A percentile compares a stretch with the other conserved stretches of the same genome.
Conservation (phyloP, 1,140 invertebrate genomes). For the Cepaea nemoralis region DNA sequence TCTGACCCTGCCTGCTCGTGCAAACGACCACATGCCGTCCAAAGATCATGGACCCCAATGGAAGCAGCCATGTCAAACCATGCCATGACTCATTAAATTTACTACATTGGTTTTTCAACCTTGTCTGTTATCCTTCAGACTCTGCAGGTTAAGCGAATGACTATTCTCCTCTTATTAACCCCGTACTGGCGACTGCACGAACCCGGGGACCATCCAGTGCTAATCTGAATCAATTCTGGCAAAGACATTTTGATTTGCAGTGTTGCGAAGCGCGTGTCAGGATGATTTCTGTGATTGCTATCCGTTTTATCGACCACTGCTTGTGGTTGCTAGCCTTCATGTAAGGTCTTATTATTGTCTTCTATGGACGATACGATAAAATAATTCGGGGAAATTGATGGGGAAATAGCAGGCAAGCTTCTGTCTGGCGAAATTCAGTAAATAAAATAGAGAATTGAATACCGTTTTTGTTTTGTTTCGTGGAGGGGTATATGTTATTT, state of each 20-base stretch:
- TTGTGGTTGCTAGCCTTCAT: background rate
- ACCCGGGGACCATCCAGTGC: background rate
- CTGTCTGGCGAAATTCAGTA: too few relatives aligned
- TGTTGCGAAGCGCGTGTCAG: background rate
- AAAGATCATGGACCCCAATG: too few relatives aligned
- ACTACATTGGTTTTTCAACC: background rate
- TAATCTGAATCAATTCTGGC: constrained; percentile 6
- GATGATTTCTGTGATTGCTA: background rate
- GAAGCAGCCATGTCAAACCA: too few relatives aligned
- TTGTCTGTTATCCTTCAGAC: background rate
- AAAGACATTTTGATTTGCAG: constrained; percentile 2
- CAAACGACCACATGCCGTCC: too few relatives aligned
- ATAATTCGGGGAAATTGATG: too few relatives aligned
- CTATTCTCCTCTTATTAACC: background rate
- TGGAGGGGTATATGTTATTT: too few relatives aligned
- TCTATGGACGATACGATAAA: too few relatives aligned
- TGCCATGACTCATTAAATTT: background rate
- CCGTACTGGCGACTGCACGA: background rate
- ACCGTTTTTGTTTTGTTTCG: too few relatives aligned
- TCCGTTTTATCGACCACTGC: background rate
- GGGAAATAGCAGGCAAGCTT: too few relatives aligned
- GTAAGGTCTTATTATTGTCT: background rate
- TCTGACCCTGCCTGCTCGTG: too few relatives aligned
- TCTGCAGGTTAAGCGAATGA: background rate
- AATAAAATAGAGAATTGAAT: too few relatives aligned